Conservation (phyloP, 2,797 vertebrate species). For the Chelidonichthys spinosus region DNA sequence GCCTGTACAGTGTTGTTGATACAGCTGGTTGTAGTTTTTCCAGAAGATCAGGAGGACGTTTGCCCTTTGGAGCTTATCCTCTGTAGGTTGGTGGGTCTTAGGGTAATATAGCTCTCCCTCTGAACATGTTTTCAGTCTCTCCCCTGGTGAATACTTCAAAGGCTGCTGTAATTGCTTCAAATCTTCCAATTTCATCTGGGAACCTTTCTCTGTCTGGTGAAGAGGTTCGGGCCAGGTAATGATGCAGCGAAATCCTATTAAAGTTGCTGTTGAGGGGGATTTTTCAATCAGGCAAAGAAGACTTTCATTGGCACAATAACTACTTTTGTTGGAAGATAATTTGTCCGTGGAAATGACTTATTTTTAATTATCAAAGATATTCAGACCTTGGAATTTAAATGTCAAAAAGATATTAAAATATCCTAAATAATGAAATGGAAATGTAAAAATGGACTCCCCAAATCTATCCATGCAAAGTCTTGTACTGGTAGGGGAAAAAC, state of each 20-base stretch:
- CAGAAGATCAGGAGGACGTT: constrained; percentile 56
- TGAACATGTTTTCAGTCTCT: constrained; percentile 39
- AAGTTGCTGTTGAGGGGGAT: not conserved
- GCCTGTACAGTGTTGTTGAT: constrained; percentile 62
- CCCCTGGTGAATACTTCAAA: constrained; percentile 56
- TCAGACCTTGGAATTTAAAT: not conserved
- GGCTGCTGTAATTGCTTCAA: constrained; percentile 47
- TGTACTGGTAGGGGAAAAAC: not conserved
- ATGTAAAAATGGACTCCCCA: not conserved
- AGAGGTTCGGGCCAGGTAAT: constrained; percentile 12
- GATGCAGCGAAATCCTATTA: constrained; percentile 30
- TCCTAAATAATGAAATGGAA: not conserved
- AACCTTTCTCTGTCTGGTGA: not conserved
- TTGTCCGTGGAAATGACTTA: not conserved
- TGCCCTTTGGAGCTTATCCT: constrained; percentile 57
- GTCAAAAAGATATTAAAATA: not conserved
- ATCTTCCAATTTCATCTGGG: constrained; percentile 51
- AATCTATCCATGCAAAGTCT: not conserved
- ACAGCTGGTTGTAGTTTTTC: constrained; percentile 77
- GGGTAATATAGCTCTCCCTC: constrained; percentile 48
- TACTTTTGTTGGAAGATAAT: not conserved
- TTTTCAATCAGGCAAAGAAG: not conserved
- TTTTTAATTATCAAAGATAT: not conserved
- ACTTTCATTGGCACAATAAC: not conserved
- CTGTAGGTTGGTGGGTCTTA: constrained; percentile 57